Conservation (phyloP, 53 echinoderm and acorn worm species). For the Luidia sarsii region DNA sequence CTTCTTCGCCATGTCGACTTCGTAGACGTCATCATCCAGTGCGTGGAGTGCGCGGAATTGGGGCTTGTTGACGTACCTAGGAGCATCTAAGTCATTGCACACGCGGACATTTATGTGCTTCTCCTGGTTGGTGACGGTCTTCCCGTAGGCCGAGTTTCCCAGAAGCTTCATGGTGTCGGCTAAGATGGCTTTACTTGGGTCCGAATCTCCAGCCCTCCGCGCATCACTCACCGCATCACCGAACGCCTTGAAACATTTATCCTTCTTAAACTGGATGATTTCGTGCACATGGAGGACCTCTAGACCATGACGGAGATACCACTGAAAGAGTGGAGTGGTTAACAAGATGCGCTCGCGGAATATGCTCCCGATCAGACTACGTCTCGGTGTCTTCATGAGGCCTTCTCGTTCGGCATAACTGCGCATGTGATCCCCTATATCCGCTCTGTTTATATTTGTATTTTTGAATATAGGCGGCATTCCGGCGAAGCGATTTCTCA, state of each 20-base stretch:
- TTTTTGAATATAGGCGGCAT: constrained; percentile 44
- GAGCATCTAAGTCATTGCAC: neutral
- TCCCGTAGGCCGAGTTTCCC: constrained; percentile 48
- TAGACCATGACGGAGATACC: constrained; percentile 10
- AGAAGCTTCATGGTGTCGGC: constrained; percentile 53
- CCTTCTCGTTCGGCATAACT: constrained; percentile 5
- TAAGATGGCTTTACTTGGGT: constrained; percentile 30
- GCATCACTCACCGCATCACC: constrained; percentile 21
- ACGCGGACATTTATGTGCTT: constrained; percentile 4
- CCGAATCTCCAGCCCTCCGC: constrained; percentile 13
- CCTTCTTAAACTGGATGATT: constrained; percentile 7
- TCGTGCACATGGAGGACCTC: constrained; percentile 10
- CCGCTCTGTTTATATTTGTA: neutral
- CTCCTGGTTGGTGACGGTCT: constrained; percentile 45
- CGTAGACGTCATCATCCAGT: neutral
- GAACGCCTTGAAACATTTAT: constrained; percentile 6
- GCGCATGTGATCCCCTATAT: constrained; percentile 13
- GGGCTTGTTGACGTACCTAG: constrained; percentile 13
- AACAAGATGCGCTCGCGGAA: constrained; percentile 1
- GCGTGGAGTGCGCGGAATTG: neutral
- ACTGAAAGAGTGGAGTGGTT: constrained; percentile 2
- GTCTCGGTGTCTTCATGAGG: constrained; percentile 1
- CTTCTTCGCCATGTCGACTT: constrained; percentile 19
- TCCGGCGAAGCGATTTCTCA: constrained; percentile 4
- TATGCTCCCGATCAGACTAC: constrained; percentile 23